These are phyloP conservation scores for Trachurus trachurus DNA, from an alignment of 2,797 vertebrate genomes.

Conservation along the genomic window DNA sequence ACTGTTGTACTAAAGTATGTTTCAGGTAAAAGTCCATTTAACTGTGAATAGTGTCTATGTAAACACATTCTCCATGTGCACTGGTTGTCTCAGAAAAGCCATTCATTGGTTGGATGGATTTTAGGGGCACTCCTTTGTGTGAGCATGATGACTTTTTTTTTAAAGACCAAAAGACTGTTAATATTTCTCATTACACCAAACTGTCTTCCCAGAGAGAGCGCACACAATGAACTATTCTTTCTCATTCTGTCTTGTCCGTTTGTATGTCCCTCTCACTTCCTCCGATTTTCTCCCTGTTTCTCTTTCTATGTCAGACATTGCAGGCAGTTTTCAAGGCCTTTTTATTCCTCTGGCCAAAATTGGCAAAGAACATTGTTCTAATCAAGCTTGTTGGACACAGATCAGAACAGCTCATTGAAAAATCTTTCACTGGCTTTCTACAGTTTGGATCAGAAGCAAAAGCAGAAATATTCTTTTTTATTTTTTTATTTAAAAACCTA, in stretches of 20 bases:
- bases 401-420: constrained; percentile 60
- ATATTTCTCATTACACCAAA: constrained; percentile 80
- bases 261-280: constrained; percentile 44
- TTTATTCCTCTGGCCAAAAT: constrained; percentile 42
- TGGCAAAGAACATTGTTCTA: constrained; percentile 69
- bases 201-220: constrained; percentile 62
- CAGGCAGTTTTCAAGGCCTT: constrained; percentile 55
- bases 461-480: neutral
- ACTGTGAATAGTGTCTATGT: constrained; percentile 24
- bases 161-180: constrained; percentile 70
- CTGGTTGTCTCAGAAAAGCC: constrained; percentile 34
- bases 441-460: constrained; percentile 37
- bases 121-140: constrained; percentile 70
- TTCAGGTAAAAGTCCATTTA: constrained; percentile 54
- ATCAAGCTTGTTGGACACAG: constrained; percentile 67
- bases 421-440: constrained; percentile 37
- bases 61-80: constrained; percentile 39
- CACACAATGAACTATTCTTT: constrained; percentile 75
- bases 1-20: constrained; percentile 32
- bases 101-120: constrained; percentile 68
- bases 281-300: constrained; percentile 34
- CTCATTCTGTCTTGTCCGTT: constrained; percentile 49
- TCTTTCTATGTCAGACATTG: constrained; percentile 52
- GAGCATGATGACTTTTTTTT: constrained; percentile 56
- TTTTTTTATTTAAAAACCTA: constrained; percentile 6